Evolutionary conservation across 2,888 invertebrate species (phyloP).

Genomic region (Drosophila imparisetae): DNA sequence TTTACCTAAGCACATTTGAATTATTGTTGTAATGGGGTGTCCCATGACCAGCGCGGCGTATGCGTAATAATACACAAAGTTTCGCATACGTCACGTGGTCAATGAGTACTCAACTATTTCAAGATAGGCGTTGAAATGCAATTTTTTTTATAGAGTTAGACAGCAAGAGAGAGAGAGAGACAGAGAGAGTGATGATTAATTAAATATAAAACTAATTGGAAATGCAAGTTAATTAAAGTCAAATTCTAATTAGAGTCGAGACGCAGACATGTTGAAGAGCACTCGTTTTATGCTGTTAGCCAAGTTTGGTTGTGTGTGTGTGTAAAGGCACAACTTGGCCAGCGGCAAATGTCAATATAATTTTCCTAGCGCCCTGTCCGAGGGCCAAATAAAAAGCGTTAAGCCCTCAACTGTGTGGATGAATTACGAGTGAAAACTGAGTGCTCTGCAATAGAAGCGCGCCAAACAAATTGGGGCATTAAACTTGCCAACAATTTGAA

Average conservation of each 20-base stretch:
- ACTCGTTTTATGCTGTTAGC: not conserved
- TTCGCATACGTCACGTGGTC: slow-evolving; percentile 28
- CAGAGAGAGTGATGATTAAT: slow-evolving; percentile 16
- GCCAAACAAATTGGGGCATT: slow-evolving; percentile 36
- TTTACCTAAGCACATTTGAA: slow-evolving; percentile 59
- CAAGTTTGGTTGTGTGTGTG: not conserved
- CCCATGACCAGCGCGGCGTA: slow-evolving; percentile 18
- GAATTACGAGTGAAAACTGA: not conserved
- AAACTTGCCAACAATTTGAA: slow-evolving; percentile 21
- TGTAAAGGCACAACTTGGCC: slow-evolving; percentile 7
- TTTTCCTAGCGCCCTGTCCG: slow-evolving; percentile 8
- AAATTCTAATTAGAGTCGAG: slow-evolving; percentile 35
- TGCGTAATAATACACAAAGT: slow-evolving; percentile 18
- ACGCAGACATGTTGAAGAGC: not conserved
- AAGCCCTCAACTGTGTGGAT: not conserved
- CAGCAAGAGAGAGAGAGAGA: not conserved
- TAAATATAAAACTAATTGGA: slow-evolving; percentile 25
- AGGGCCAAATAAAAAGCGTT: slow-evolving; percentile 12
- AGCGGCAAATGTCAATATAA: slow-evolving; percentile 24
- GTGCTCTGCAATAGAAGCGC: slow-evolving; percentile 14
- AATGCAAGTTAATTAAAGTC: slow-evolving; percentile 56
- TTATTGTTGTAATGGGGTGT: slow-evolving; percentile 37
- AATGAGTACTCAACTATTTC: not conserved
- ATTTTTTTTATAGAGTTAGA: not conserved
- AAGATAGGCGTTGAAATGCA: not conserved